A percentile compares a stretch with the other conserved stretches of the same genome.
Evolutionary conservation across 2,113 vertebrate species (phyloP).

Genomic region (Ailuropoda melanoleuca): DNA sequence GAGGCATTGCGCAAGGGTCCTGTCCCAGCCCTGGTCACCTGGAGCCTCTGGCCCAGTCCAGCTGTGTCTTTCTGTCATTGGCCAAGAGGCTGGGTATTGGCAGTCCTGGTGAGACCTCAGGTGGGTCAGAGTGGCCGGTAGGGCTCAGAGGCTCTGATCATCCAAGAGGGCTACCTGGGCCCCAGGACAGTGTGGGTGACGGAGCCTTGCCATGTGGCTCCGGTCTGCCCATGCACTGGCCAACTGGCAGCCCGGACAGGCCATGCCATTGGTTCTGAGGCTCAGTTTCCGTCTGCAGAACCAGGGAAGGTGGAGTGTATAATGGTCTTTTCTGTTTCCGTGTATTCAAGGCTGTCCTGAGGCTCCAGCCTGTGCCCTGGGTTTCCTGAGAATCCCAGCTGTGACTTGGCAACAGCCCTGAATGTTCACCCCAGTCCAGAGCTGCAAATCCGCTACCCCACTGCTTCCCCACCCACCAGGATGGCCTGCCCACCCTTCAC

Average conservation of each 20-base stretch:
- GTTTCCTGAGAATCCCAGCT: neutral
- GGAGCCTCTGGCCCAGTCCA: neutral
- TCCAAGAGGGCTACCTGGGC: neutral
- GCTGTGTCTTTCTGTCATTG: neutral
- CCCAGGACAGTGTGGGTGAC: neutral
- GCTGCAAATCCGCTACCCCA: no score
- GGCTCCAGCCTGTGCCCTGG: no score
- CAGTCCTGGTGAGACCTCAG: neutral
- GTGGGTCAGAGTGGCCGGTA: no score
- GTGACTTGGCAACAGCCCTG: accelerated
- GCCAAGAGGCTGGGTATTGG: neutral
- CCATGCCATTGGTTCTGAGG: accelerated
- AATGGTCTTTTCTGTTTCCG: neutral
- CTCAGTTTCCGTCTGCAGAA: neutral
- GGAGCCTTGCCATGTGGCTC: neutral
- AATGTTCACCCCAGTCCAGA: neutral
- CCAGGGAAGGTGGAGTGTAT: neutral
- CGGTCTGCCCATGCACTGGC: neutral
- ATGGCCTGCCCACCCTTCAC: neutral
- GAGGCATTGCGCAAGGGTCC: no score
- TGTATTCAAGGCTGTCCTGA: neutral
- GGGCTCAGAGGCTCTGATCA: neutral
- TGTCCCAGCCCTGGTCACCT: neutral
- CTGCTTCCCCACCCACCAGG: no score
- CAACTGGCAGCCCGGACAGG: no score